phyloP scores from a whole-genome alignment of 2,113 vertebrate genomes.

The Upupa epops region DNA sequence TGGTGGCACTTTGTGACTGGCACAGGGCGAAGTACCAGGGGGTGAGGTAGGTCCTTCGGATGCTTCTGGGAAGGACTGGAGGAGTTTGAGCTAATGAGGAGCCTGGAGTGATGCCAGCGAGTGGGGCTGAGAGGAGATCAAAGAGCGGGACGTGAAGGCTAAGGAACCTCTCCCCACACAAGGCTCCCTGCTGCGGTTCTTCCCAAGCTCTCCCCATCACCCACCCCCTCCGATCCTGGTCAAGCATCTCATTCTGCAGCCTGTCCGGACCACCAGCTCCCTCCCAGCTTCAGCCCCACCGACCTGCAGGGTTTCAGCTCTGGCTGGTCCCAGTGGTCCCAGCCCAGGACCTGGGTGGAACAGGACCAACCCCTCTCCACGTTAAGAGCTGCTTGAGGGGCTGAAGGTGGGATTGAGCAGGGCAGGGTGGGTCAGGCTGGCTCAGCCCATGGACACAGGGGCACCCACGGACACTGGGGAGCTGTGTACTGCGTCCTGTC shows the following conservation, averaged over 20 bases:
- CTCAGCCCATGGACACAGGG: not conserved
- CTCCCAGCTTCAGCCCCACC: rapidly evolving
- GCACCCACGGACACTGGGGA: not conserved
- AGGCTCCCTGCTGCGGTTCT: not conserved
- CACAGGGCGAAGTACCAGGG: rapidly evolving
- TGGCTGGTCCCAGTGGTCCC: rapidly evolving
- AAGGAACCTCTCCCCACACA: not conserved
- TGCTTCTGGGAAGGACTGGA: rapidly evolving
- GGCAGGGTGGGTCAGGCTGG: not conserved
- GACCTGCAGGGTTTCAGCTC: not conserved
- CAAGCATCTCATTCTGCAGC: not conserved
- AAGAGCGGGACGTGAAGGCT: not conserved
- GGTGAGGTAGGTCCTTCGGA: not conserved
- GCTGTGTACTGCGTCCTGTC: not conserved
- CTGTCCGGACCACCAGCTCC: rapidly evolving
- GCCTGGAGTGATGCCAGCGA: rapidly evolving
- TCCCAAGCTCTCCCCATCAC: not conserved
- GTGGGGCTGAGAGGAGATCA: not conserved
- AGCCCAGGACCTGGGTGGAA: not conserved
- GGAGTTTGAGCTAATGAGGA: not conserved
- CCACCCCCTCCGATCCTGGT: not conserved
- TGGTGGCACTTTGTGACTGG: not conserved
- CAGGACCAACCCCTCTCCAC: not conserved
- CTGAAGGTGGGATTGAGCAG: not conserved
- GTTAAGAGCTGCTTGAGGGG: not conserved